Conservation (phyloP, 2,797 vertebrate species). For the Nothura maculosa region DNA sequence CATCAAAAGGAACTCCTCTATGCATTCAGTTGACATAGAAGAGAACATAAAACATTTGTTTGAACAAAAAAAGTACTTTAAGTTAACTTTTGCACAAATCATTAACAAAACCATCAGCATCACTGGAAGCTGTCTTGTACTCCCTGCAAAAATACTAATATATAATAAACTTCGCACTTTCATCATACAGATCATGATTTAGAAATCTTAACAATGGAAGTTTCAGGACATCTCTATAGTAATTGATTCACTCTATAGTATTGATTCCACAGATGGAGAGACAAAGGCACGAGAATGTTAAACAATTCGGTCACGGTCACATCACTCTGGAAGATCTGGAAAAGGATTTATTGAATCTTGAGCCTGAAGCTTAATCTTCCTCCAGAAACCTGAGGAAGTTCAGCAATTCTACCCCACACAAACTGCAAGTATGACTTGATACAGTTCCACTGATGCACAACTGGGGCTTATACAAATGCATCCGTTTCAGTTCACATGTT, state of each 20-base stretch:
- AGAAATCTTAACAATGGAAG: slow-evolving; percentile 45
- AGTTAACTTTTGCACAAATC: slow-evolving; percentile 52
- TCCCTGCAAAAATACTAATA: slow-evolving; percentile 66
- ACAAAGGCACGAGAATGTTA: slow-evolving; percentile 72
- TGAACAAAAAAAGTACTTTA: slow-evolving; percentile 51
- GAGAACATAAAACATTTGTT: slow-evolving; percentile 54
- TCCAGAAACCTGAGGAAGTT: not conserved
- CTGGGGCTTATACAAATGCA: not conserved
- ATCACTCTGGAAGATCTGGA: slow-evolving; percentile 53
- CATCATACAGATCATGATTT: slow-evolving; percentile 56
- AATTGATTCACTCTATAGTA: not conserved
- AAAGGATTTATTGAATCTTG: slow-evolving; percentile 45
- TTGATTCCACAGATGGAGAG: slow-evolving; percentile 59
- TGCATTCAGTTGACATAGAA: slow-evolving; percentile 43
- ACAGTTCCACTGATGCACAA: slow-evolving; percentile 5
- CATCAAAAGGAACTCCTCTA: slow-evolving; percentile 37
- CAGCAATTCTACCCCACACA: not conserved
- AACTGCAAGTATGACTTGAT: not conserved
- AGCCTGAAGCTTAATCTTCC: slow-evolving; percentile 36
- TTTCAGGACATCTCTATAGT: slow-evolving; percentile 46
- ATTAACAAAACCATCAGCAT: slow-evolving; percentile 50
- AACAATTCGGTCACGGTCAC: slow-evolving; percentile 65
- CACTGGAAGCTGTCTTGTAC: slow-evolving; percentile 55
- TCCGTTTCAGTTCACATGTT: slow-evolving; percentile 22
- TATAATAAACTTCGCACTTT: slow-evolving; percentile 66